phyloP scores from a whole-genome alignment of 2,888 invertebrate genomes.

The Clistopyga incitator region DNA sequence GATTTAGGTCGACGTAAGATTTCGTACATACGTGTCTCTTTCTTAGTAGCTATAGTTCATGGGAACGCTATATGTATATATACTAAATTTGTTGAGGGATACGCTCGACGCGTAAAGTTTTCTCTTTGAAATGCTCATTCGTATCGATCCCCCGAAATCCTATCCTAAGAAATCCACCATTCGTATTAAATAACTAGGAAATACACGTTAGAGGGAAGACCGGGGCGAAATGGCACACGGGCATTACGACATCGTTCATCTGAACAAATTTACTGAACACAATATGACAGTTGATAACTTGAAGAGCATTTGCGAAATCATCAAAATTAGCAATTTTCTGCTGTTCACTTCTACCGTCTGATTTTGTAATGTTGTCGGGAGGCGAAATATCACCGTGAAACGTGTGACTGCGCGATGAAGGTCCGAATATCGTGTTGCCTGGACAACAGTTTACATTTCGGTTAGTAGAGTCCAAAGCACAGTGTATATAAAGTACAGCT shows the following conservation, averaged over 20 bases:
- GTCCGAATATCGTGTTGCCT: no score
- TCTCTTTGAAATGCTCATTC: conserved; percentile 2
- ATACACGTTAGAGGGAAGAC: background rate
- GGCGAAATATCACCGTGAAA: no score
- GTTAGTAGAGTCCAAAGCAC: no score
- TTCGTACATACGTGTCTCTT: conserved; percentile 35
- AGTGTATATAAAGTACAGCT: no score
- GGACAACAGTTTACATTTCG: no score
- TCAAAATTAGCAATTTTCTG: no score
- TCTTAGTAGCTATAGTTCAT: conserved; percentile 29
- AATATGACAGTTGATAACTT: background rate
- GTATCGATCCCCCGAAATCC: background rate
- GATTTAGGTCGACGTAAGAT: conserved; percentile 59
- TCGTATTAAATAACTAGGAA: background rate
- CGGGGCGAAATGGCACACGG: background rate
- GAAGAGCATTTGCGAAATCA: no score
- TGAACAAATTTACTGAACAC: background rate
- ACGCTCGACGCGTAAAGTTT: conserved; percentile 22
- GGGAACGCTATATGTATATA: background rate
- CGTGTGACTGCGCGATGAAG: no score
- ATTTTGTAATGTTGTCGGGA: no score
- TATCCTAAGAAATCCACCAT: background rate
- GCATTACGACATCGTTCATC: background rate
- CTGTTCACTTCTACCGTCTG: no score
- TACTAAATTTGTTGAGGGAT: conserved; percentile 8